phyloP scores from a whole-genome alignment of 2,888 invertebrate genomes.

The Tortricodes alternella region DNA sequence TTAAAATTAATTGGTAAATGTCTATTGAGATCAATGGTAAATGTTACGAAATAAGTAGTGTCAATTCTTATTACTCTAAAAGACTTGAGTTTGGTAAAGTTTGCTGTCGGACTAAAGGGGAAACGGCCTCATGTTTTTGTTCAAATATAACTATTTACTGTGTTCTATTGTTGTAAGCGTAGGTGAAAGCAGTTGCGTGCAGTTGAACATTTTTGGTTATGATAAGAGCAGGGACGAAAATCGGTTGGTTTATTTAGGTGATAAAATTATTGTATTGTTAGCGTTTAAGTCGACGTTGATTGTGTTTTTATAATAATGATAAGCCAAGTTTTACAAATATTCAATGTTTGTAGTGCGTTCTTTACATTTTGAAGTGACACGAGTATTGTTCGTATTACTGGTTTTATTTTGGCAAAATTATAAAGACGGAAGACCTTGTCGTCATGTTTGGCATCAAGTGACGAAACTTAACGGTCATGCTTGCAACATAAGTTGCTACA shows the following conservation, averaged over 20 bases:
- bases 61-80: conserved; percentile 8
- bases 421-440: no score
- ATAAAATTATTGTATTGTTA: background rate
- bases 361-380: background rate
- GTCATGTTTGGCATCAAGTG: no score
- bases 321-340: background rate
- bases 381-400: background rate
- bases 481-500: no score
- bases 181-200: background rate
- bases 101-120: background rate
- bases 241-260: background rate
- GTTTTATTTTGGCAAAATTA: no score
- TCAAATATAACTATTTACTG: background rate
- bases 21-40: no score
- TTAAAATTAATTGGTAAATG: conserved; percentile 19
- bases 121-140: conserved; percentile 16
- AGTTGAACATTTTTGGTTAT: background rate
- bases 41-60: conserved; percentile 14
- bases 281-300: conserved; percentile 3
- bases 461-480: no score
- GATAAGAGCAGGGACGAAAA: background rate
- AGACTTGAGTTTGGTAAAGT: conserved; percentile 1
- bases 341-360: conserved; percentile 11
- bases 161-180: conserved; percentile 8
- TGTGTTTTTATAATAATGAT: conserved; percentile 5